These are phyloP conservation scores for Patella caerulea DNA, from an alignment of 2,888 invertebrate species.

Conservation along the genomic window DNA sequence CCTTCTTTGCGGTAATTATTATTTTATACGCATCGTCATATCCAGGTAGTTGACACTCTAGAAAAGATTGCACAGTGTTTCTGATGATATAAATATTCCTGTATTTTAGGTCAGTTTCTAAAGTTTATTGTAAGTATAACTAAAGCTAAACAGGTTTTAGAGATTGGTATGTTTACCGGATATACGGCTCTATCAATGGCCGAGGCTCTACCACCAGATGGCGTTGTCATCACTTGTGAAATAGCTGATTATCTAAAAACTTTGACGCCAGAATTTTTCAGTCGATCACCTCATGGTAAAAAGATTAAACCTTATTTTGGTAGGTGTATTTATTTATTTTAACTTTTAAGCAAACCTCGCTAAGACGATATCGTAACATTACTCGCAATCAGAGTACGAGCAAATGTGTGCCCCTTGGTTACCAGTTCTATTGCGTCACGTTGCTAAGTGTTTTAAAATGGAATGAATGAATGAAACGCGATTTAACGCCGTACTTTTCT, in stretches of 20 bases:
- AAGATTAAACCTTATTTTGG: slow-evolving; percentile 44
- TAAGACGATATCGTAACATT: neutral
- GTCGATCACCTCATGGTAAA: slow-evolving; percentile 41
- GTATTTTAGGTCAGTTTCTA: slow-evolving; percentile 41
- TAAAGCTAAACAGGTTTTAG: slow-evolving; percentile 42
- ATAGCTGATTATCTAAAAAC: slow-evolving; percentile 41
- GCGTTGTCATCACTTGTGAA: slow-evolving; percentile 43
- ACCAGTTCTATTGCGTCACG: too few species aligned
- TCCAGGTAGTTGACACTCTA: too few species aligned
- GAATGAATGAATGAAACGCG: too few species aligned
- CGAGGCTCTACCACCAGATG: slow-evolving; percentile 46
- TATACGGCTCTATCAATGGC: slow-evolving; percentile 47
- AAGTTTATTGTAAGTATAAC: slow-evolving; percentile 41
- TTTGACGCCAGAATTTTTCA: slow-evolving; percentile 34
- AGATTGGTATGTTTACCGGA: slow-evolving; percentile 50
- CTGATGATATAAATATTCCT: neutral
- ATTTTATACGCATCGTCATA: too few species aligned
- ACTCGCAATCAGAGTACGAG: too few species aligned
- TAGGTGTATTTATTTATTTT: slow-evolving; percentile 14
- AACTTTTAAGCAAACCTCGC: neutral
- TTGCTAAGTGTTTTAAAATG: too few species aligned
- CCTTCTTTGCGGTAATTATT: too few species aligned
- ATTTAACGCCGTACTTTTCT: too few species aligned
- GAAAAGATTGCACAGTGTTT: too few species aligned
- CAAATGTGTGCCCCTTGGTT: too few species aligned